Base-by-base conservation (phyloP, 2,113 vertebrate species). In the Anguilla japonica region DNA sequence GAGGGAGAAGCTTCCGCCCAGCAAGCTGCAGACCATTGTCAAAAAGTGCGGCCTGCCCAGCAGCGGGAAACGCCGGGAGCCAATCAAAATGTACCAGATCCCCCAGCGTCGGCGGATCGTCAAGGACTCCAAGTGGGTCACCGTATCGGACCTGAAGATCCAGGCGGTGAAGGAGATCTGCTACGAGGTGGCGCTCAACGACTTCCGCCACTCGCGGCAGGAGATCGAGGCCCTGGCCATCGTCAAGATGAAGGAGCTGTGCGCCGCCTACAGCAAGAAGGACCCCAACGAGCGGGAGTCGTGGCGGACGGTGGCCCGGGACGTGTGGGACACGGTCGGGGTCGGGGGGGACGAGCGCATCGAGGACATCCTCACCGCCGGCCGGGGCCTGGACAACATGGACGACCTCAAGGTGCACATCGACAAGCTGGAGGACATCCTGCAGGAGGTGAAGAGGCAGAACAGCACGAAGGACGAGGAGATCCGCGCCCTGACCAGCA, bases 81-180 rank as follows among this genome's bases (percentile, higher is more conserved):
- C 96, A 3, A 96, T 99, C 87, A 98, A 98, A 96, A 98, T 99
- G 97, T 99, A 99, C 96, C 98, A 99, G 93, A 96, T 99, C 88
- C 98, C 98, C 53, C 98, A 99, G 41, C 96, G 96, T 3, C 96
- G 98, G 34, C 97, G 97, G 79, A 96, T 99, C 91, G 98, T 97
- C 93, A 99, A 99, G 91, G 98, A 99, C 93, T 97, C 98, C 88
- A 98, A 98, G 85, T 99, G 98, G 98, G 98, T 99, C 88, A 99
- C 98, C 82, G 97, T 99, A 92, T 99, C 98, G 5, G 98, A 99
- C 92, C 94, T 99, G 90, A 99, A 99, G 94, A 99, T 99, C 94
- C 98, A 99, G 93, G 98, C 98, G 0, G 98, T 99, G 41, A 99
- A 99, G 93, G 98, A 99, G 93, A 99, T 99, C 87, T 99, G 98